A percentile compares a stretch with the other conserved stretches of the same genome.
phyloP scores from a whole-genome alignment of 2,113 vertebrate species.

The Fregetta grallaria region DNA sequence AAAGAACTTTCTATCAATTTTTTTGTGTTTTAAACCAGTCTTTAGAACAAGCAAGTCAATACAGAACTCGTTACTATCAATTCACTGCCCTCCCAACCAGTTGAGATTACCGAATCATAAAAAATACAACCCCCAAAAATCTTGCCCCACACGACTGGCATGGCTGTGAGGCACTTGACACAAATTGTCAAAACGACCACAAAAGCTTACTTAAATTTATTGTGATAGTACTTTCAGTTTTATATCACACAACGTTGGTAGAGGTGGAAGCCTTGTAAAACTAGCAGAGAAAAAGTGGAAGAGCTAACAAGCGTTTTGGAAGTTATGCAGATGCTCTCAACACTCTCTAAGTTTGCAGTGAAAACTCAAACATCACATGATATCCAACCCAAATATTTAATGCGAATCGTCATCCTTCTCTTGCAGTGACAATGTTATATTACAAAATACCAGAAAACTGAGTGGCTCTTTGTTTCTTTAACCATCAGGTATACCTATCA shows the following conservation, averaged over 20 bases:
- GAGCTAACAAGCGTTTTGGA: background rate
- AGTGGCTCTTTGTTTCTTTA: background rate
- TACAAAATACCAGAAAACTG: background rate
- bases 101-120: background rate
- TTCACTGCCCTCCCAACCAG: background rate
- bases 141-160: background rate
- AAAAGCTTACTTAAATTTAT: background rate
- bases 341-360: background rate
- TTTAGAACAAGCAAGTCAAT: slow-evolving; percentile 15
- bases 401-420: background rate
- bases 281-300: background rate
- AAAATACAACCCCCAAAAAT: background rate
- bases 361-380: background rate
- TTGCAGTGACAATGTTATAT: background rate
- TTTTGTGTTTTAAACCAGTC: background rate
- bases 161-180: background rate
- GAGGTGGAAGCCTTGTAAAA: background rate
- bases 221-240: background rate
- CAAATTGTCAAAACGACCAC: background rate
- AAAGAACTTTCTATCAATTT: background rate
- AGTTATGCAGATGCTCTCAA: background rate
- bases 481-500: background rate
- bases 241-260: background rate
- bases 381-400: background rate
- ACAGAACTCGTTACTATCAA: background rate